Evolutionary conservation across 2,888 invertebrate species (phyloP).

Genomic region (Periphyllus acericola): DNA sequence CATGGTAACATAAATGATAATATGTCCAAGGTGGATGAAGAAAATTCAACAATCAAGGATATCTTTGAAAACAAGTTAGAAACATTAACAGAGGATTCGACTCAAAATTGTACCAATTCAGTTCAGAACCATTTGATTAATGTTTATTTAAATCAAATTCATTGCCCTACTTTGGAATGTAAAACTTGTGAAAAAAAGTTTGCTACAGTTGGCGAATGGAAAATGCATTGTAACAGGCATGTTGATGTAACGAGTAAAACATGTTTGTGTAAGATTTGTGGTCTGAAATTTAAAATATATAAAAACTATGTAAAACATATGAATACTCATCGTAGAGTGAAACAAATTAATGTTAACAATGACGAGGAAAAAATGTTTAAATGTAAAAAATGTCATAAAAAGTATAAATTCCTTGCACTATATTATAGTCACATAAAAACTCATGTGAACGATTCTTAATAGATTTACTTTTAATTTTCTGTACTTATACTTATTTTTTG

Average conservation of each 20-base stretch:
- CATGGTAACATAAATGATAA: neutral
- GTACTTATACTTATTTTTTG: neutral
- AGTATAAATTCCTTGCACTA: slow-evolving; percentile 18
- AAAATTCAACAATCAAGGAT: neutral
- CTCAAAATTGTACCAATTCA: neutral
- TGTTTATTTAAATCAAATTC: slow-evolving; percentile 9
- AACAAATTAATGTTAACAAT: neutral
- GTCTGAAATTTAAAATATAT: slow-evolving; percentile 27
- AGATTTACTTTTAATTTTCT: neutral
- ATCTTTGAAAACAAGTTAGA: neutral
- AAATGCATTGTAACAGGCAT: slow-evolving; percentile 40
- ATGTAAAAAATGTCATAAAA: slow-evolving; percentile 30
- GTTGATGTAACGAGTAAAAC: neutral
- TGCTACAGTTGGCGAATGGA: slow-evolving; percentile 32
- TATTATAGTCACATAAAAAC: slow-evolving; percentile 45
- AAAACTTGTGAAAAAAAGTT: slow-evolving; percentile 18
- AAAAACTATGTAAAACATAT: slow-evolving; percentile 43
- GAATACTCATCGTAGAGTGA: neutral
- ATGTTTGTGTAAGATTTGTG: slow-evolving; percentile 47
- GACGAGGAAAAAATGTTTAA: neutral
- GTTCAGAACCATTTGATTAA: slow-evolving; percentile 28
- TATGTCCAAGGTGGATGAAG: neutral
- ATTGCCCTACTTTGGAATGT: neutral
- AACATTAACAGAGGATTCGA: neutral
- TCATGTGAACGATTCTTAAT: neutral